Conservation (phyloP, 1,140 invertebrate species). For the Kradibia gibbosae region DNA sequence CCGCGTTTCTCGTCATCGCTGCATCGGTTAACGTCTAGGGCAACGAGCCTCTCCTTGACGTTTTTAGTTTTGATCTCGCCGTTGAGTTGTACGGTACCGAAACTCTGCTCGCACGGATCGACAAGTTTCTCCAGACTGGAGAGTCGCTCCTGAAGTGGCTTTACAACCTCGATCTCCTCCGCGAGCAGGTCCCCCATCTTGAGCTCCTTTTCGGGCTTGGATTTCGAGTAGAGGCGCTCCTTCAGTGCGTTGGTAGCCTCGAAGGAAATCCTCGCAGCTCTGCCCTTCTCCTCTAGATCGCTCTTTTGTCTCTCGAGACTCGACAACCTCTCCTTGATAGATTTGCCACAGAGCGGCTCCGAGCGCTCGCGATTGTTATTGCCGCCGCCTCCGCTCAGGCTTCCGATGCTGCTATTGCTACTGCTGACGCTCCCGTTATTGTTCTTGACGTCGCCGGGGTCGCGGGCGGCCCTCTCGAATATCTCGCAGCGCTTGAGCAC, state of each 20-base stretch:
- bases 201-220: constrained; percentile 71
- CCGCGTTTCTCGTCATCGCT: constrained; percentile 69
- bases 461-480: constrained; percentile 78
- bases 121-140: constrained; percentile 66
- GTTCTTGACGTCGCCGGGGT: constrained; percentile 60
- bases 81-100: constrained; percentile 59
- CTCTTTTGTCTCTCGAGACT: constrained; percentile 76
- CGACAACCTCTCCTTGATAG: constrained; percentile 81
- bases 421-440: constrained; percentile 55
- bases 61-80: constrained; percentile 73
- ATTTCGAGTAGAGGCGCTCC: constrained; percentile 75
- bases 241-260: constrained; percentile 78
- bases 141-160: constrained; percentile 66
- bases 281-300: constrained; percentile 63
- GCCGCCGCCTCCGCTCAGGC: neutral
- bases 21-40: constrained; percentile 70
- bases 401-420: neutral
- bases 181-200: constrained; percentile 54
- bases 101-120: constrained; percentile 56
- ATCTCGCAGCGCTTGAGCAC: constrained; percentile 86
- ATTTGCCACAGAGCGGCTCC: constrained; percentile 77
- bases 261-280: constrained; percentile 64
- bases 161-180: constrained; percentile 63
- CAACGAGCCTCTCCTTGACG: constrained; percentile 75
- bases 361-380: constrained; percentile 64